Evolutionary conservation across 2,113 vertebrate species (phyloP).

Genomic region (Sceloporus tristichus): DNA sequence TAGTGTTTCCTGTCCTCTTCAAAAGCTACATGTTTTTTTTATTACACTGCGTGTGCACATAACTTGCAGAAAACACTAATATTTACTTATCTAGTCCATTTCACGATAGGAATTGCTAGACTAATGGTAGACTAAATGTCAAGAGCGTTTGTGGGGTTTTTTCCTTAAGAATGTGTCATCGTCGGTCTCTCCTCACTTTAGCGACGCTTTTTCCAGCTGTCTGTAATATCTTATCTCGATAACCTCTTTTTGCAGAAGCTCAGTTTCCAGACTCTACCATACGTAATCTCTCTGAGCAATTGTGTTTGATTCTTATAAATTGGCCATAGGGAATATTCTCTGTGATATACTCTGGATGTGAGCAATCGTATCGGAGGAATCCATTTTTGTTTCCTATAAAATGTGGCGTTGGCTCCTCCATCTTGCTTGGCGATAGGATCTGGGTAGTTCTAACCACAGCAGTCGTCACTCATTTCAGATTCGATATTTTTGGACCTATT

Average conservation of each 20-base stretch:
- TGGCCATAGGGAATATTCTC: not conserved
- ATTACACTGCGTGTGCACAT: too few species aligned
- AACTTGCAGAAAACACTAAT: too few species aligned
- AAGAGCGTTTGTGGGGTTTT: not conserved
- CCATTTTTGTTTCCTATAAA: not conserved
- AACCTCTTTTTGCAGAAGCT: not conserved
- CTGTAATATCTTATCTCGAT: conserved; percentile 5
- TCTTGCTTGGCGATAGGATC: not conserved
- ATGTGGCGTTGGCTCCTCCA: too few species aligned
- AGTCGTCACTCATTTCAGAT: not conserved
- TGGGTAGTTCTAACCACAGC: not conserved
- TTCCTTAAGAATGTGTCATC: not conserved
- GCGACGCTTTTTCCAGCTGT: not conserved
- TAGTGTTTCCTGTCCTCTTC: not conserved
- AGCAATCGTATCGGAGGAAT: not conserved
- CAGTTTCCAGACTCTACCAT: not conserved
- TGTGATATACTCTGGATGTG: not conserved
- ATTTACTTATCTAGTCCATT: not conserved
- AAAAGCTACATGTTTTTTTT: not conserved
- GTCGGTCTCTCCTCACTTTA: not conserved
- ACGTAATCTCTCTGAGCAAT: not conserved
- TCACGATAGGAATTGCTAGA: not conserved
- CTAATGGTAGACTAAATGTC: too few species aligned
- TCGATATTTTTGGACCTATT: not conserved
- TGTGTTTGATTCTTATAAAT: conserved; percentile 8